Evolutionary conservation across 2,113 vertebrate genomes (phyloP).

Genomic region (Apaloderma vittatum): DNA sequence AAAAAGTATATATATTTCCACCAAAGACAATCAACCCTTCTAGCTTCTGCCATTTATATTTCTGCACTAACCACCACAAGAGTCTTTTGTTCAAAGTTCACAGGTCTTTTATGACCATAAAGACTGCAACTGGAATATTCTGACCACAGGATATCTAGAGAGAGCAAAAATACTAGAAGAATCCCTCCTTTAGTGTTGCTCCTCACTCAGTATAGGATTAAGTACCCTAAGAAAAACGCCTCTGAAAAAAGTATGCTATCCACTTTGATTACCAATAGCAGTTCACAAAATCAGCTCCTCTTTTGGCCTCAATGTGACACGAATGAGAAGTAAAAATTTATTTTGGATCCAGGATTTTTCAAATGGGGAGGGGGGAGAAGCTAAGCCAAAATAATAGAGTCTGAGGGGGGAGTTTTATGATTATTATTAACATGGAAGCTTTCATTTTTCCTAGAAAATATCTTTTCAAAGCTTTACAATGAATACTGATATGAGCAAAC

Average conservation of each 20-base stretch:
- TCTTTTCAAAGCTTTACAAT: neutral
- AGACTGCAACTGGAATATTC: slow-evolving; percentile 4
- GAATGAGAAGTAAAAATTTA: neutral
- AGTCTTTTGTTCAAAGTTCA: slow-evolving; percentile 59
- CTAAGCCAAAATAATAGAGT: neutral
- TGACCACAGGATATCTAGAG: neutral
- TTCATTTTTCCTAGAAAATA: slow-evolving; percentile 5
- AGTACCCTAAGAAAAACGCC: neutral
- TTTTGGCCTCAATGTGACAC: neutral
- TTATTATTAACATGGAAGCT: neutral
- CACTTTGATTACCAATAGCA: neutral
- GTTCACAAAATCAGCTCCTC: neutral
- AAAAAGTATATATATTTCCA: slow-evolving; percentile 77
- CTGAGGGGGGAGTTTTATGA: neutral
- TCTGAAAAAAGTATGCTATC: neutral
- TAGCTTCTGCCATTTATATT: slow-evolving; percentile 69
- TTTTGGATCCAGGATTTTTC: neutral
- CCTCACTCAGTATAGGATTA: neutral
- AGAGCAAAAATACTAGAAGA: neutral
- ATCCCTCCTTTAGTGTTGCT: neutral
- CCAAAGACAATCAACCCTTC: slow-evolving; percentile 77
- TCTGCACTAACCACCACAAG: slow-evolving; percentile 41
- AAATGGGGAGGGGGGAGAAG: neutral
- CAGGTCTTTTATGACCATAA: slow-evolving; percentile 48
- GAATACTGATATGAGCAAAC: neutral